Evolutionary conservation across 2,113 vertebrate species (phyloP).

Genomic region (human): GRCh38 chr2:51111001-51111500

Average conservation of each 20-base stretch:
- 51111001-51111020: not conserved
- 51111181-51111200: not conserved
- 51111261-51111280: not conserved
- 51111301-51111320: not conserved
- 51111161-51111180: not conserved
- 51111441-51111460: not conserved
- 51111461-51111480: not conserved
- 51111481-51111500: not conserved
- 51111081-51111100: not conserved
- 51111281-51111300: not conserved
- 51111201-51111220: not conserved
- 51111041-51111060: not conserved
- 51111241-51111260: not conserved
- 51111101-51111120: not conserved
- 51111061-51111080: not conserved
- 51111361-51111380: not conserved
- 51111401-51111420: not conserved
- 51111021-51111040: not conserved
- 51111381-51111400: not conserved
- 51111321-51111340: not conserved
- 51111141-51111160: not conserved
- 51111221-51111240: not conserved
- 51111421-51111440: rapidly evolving
- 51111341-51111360: slow-evolving; percentile 5
- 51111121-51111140: not conserved